Evolutionary conservation across 2,888 invertebrate genomes (phyloP).

Genomic region (Diachrysia chrysitis): DNA sequence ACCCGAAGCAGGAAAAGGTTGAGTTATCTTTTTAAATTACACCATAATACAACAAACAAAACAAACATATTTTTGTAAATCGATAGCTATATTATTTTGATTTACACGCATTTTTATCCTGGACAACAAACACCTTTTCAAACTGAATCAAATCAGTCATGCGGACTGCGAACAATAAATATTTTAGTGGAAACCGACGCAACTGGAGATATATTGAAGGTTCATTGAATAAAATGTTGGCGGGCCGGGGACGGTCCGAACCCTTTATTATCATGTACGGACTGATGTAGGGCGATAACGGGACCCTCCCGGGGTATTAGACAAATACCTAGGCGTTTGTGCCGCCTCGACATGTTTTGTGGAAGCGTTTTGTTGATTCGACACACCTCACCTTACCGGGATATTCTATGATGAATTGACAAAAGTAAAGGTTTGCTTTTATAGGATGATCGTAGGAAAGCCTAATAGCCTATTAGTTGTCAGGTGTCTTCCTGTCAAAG

Average conservation of each 20-base stretch:
- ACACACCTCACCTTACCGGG: not conserved
- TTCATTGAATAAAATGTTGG: constrained; percentile 80
- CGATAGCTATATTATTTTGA: constrained; percentile 36
- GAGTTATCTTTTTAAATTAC: no score
- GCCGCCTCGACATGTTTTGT: constrained; percentile 35
- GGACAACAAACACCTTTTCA: constrained; percentile 50
- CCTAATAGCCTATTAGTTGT: not conserved
- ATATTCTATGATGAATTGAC: constrained; percentile 25
- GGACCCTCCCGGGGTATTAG: constrained; percentile 64
- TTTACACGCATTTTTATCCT: constrained; percentile 42
- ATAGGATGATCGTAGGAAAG: not conserved
- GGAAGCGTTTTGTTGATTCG: constrained; percentile 36
- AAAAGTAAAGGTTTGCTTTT: constrained; percentile 6
- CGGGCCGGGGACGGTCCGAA: constrained; percentile 62
- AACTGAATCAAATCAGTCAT: constrained; percentile 57
- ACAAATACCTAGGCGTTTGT: constrained; percentile 67
- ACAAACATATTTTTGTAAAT: not conserved
- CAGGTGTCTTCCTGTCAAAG: no score
- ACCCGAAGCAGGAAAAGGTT: no score
- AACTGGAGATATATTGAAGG: constrained; percentile 70
- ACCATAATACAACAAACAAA: not conserved
- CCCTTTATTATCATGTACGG: constrained; percentile 78
- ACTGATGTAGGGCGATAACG: constrained; percentile 70
- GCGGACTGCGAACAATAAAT: constrained; percentile 56
- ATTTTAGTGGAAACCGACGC: constrained; percentile 52